These are phyloP conservation scores for Epinotia ramella DNA, from an alignment of 2,888 invertebrate genomes.

Conservation along the genomic window DNA sequence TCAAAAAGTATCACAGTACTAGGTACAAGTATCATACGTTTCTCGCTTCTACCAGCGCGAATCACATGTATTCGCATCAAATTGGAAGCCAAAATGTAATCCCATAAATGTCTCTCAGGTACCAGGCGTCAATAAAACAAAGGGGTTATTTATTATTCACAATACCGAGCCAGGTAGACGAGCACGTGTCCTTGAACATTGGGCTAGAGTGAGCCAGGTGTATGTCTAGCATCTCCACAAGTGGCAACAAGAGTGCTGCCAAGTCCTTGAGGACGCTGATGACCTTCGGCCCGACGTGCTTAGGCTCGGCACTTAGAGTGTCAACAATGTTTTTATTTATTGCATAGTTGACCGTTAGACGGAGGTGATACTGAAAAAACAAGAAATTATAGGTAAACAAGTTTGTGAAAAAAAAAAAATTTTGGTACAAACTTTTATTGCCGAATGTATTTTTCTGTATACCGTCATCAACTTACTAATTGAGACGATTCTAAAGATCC, in stretches of 20 bases:
- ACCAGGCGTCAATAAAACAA: not conserved
- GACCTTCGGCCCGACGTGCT: constrained; percentile 69
- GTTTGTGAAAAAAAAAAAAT: too few relatives aligned
- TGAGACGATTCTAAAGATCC: too few relatives aligned
- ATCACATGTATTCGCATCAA: not conserved
- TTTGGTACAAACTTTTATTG: too few relatives aligned
- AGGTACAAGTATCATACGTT: too few relatives aligned
- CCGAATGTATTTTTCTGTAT: too few relatives aligned
- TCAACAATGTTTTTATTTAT: constrained; percentile 62
- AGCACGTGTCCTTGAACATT: constrained; percentile 73
- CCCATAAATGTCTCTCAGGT: not conserved
- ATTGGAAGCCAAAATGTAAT: not conserved
- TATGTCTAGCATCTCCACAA: constrained; percentile 71
- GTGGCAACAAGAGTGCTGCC: constrained; percentile 66
- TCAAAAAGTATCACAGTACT: too few relatives aligned
- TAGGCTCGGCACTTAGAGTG: constrained; percentile 68
- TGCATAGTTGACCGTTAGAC: constrained; percentile 72
- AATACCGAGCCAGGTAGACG: constrained; percentile 73
- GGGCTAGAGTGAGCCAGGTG: constrained; percentile 75
- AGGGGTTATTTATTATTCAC: constrained; percentile 68
- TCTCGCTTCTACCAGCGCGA: too few relatives aligned
- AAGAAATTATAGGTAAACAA: constrained; percentile 2
- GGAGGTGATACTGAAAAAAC: constrained; percentile 69
- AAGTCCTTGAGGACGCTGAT: constrained; percentile 69
- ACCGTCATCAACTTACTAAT: too few relatives aligned